These are phyloP conservation scores for Saxicola maurus DNA, from an alignment of 2,797 vertebrate genomes.

Conservation along the genomic window DNA sequence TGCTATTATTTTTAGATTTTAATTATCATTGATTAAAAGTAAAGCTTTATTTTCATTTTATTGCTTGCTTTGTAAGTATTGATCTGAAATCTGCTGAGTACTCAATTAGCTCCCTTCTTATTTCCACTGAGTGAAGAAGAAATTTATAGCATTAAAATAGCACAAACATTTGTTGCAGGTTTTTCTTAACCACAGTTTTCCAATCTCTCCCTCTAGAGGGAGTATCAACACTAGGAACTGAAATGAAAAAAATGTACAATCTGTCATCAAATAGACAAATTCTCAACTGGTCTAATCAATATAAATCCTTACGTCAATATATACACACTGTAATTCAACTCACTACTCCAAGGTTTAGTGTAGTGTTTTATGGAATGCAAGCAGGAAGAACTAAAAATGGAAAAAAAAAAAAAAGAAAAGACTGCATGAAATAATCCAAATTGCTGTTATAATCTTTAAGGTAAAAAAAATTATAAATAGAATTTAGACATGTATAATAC, in stretches of 20 bases:
- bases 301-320: background rate
- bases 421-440: background rate
- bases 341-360: background rate
- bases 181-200: background rate
- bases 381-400: background rate
- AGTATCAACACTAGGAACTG: background rate
- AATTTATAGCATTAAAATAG: background rate
- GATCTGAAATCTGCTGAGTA: background rate
- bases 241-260: background rate
- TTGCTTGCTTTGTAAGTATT: background rate
- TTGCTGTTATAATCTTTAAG: background rate
- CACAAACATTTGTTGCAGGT: fast-evolving
- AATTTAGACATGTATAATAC: background rate
- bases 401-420: background rate
- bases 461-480: background rate
- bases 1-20: background rate
- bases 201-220: conserved; percentile 37
- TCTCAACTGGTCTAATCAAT: background rate
- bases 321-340: background rate
- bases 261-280: background rate
- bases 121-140: background rate
- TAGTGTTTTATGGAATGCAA: background rate
- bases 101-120: background rate
- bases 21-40: background rate
- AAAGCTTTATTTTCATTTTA: background rate